Base-by-base conservation (phyloP, 2,888 invertebrate species). In the Philereme vetulata region DNA sequence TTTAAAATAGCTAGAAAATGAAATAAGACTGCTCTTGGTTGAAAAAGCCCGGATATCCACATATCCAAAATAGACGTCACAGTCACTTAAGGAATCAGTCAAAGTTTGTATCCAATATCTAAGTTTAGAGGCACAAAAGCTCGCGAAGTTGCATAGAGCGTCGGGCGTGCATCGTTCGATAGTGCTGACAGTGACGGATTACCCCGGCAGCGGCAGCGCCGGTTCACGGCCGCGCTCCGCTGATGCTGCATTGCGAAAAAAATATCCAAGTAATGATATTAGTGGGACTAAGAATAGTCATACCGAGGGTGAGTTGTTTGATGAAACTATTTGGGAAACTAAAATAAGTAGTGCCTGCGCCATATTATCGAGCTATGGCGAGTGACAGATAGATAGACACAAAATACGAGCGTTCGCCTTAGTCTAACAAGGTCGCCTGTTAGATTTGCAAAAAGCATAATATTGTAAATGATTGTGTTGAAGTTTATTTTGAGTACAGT, bases 101-200 rank as follows among this genome's bases (percentile, higher is more conserved):
- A 82, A 86, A 88, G 82, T 88, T 87, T 86, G 81, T 86, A 87
- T 85, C 86, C 85, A 86, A 88, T 62, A 58, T 63, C 68, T 66
- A 68, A 68, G 68, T 68, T 68, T 68, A 63, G 53, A 57, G 67
- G 56, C 57, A 60, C 51, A 57, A 58, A 56, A 60, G 59, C 63
- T 49, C 52, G 56, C 57, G 50, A 67, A 63, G 68, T 63, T 68
- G 68, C 68, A 68, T 64, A 66, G 68, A 61, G 61, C 72, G 74
- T 67, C 77, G 79, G 77, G 80, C 81, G 82, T 85, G 85, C 85
- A 84, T 77, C 85, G 87, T 78, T 87, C 86, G 88, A 88, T 88
- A 88, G 80, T 85, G 81, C 71, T 82, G 88, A 87, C 88, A 86
- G 84, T 87, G 88, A 88, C 77, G 79, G 87, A 88, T 88, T 78